A percentile compares a stretch with the other conserved stretches of the same genome.
Conservation (phyloP, 2,888 invertebrate species). For the Napeogenes inachia region DNA sequence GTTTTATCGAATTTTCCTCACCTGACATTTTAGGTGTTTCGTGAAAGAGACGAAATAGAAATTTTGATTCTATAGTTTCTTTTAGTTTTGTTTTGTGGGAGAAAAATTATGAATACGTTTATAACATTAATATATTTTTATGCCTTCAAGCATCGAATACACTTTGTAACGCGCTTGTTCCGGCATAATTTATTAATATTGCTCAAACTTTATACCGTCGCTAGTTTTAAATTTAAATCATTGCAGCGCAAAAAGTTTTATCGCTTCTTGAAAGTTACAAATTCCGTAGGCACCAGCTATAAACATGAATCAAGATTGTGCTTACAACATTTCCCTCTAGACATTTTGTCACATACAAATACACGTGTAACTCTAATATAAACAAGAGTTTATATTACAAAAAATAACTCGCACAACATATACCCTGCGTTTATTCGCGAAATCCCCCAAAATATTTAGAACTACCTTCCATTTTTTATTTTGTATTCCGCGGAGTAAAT, state of each 20-base stretch:
- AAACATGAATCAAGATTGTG: slow-evolving; percentile 17
- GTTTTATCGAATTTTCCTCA: slow-evolving; percentile 1
- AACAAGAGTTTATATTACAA: slow-evolving; percentile 64
- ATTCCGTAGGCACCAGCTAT: slow-evolving; percentile 12
- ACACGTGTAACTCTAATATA: slow-evolving; percentile 57
- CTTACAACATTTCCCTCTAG: slow-evolving; percentile 14
- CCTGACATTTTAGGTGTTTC: neutral
- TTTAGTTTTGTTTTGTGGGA: neutral
- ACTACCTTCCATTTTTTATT: slow-evolving; percentile 6
- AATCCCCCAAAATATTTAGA: slow-evolving; percentile 37
- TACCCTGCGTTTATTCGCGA: slow-evolving; percentile 56
- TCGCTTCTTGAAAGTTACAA: slow-evolving; percentile 12
- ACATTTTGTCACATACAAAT: slow-evolving; percentile 13
- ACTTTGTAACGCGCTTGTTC: slow-evolving; percentile 1
- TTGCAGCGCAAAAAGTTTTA: slow-evolving; percentile 10
- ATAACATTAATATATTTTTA: neutral
- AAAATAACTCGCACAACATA: slow-evolving; percentile 58
- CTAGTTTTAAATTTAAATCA: slow-evolving; percentile 12
- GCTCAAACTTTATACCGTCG: slow-evolving; percentile 13
- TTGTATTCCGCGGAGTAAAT: slow-evolving; percentile 20
- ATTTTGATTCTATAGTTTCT: neutral
- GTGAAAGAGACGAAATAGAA: no score
- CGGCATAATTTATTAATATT: slow-evolving; percentile 6
- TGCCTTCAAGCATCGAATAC: neutral
- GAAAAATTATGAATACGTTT: neutral